Conservation (phyloP, 1,140 invertebrate genomes). For the Brachionus paranguensis region DNA sequence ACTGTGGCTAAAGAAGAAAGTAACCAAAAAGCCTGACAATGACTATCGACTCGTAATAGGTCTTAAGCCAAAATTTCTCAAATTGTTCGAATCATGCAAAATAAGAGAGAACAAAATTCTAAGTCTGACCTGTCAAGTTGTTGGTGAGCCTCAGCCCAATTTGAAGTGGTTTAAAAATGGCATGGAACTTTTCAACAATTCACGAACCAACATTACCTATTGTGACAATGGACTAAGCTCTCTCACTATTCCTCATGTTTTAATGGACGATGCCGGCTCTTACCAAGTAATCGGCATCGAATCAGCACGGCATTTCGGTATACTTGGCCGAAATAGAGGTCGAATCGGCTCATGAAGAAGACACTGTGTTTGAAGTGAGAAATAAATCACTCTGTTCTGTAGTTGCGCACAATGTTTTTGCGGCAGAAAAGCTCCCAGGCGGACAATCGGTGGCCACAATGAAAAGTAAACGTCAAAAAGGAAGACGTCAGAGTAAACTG, state of each 20-base stretch:
- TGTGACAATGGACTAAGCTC: conserved; percentile 13
- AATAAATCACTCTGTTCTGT: background rate
- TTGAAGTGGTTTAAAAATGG: conserved; percentile 38
- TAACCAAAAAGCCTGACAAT: background rate
- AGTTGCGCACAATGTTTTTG: background rate
- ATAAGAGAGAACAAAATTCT: conserved; percentile 15
- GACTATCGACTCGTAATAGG: background rate
- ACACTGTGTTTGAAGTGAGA: background rate
- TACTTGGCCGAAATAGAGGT: conserved; percentile 23
- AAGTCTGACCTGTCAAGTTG: background rate
- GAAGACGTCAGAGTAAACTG: conserved; percentile 26
- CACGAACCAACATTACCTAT: background rate
- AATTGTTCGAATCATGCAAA: background rate
- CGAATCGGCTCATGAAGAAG: background rate
- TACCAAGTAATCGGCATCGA: conserved; percentile 17
- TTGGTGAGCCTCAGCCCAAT: conserved; percentile 36
- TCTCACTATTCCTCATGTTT: background rate
- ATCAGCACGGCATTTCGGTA: conserved; percentile 17
- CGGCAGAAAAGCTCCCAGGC: background rate
- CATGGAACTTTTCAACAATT: background rate
- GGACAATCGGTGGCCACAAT: background rate
- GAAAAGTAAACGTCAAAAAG: background rate
- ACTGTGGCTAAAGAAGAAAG: background rate
- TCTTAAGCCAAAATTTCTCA: conserved; percentile 36
- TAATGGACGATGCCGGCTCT: background rate